phyloP scores from a whole-genome alignment of 2,888 invertebrate species.

The Chrysolina oricalcia region DNA sequence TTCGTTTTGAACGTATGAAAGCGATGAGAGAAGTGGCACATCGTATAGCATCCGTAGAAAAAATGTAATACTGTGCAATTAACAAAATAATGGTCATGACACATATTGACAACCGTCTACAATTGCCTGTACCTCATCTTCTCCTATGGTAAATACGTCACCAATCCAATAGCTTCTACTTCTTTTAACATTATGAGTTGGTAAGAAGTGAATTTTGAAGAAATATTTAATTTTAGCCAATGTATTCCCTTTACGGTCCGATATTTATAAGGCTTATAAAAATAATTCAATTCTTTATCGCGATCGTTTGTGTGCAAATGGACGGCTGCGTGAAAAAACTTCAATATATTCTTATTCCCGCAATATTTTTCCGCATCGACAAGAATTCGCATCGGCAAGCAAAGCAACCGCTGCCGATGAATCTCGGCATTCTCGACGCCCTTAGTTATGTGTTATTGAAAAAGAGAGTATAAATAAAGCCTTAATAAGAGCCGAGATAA shows the following conservation, averaged over 20 bases:
- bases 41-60: no score
- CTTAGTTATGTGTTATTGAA: constrained; percentile 47
- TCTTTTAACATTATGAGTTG: no score
- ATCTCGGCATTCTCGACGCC: constrained; percentile 42
- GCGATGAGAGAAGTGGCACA: no score
- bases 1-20: no score
- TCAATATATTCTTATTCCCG: constrained; percentile 11
- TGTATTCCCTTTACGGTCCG: not conserved
- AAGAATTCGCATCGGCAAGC: constrained; percentile 34
- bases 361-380: constrained; percentile 29
- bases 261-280: not conserved
- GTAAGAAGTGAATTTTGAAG: no score
- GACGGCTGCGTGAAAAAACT: not conserved
- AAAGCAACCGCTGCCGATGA: constrained; percentile 25
- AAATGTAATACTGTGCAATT: no score
- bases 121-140: no score
- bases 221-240: no score
- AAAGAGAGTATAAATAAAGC: constrained; percentile 52
- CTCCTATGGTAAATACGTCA: no score
- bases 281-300: not conserved
- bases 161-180: no score
- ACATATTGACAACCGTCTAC: no score
- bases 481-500: constrained; percentile 55
- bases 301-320: not conserved
- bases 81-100: no score